Evolutionary conservation across 1,140 invertebrate genomes (phyloP), one percentile per base, ranked within the genome.

Genomic region (Trichonephila clavata): DNA sequence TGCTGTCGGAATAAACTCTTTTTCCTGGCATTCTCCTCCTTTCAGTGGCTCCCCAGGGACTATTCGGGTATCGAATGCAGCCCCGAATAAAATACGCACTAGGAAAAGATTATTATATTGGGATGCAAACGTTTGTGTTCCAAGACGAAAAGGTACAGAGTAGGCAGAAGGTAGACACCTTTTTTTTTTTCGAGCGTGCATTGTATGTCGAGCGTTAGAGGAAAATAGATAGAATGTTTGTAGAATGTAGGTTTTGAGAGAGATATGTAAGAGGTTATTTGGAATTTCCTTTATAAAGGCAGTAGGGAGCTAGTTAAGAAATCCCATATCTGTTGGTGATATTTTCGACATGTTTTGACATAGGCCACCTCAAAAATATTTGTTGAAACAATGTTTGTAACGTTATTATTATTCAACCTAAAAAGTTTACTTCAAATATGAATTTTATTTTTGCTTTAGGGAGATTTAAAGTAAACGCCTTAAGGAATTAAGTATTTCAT

Each of bases 81-180:
- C 27, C 32, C 32, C 27, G 71, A 77, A 77, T 77, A 77, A 39
- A 77, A 77, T 39, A 77, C 71, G 32, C 71, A 77, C 71, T 5
- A 16, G 24, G 27, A 39, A 77, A 77, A 77, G 71, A 39, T 77
- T 77, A 77, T 77, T 77, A 77, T 32, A 77, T 77, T 77, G 71
- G 13, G 27, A 32, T 77, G 71, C 27, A 77, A 77, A 77, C 71
- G 71, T 77, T 77, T 77, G 71, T 77, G 32, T 32, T 77, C 71
- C 71, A 7, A 4, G 18, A 18, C 71, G 27, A 39, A 77, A 77
- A 77, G 71, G 71, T 77, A 77, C 71, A 21, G 65, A 68, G 3
- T 68, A 68, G 21, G 65, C 65, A 77, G 27, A 20, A 77, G 71
- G 18, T 21, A 39, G 32, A 24, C 32, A 13, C 71, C 18, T 77